These are phyloP conservation scores for Karalla daura DNA, from an alignment of 2,797 vertebrate genomes.

Conservation along the genomic window DNA sequence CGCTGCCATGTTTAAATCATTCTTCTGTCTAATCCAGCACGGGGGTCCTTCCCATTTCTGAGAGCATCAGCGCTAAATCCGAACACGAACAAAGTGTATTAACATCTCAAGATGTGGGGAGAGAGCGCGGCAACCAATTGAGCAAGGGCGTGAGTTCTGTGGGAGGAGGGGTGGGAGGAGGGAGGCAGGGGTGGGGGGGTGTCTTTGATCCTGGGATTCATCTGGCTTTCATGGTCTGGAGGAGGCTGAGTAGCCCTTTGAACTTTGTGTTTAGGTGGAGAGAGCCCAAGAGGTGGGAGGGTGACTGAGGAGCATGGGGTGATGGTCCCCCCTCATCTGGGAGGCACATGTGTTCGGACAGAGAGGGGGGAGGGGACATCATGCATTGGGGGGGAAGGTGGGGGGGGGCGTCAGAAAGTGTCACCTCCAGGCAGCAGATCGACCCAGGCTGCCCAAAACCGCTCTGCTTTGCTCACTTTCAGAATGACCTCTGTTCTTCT, in stretches of 20 bases:
- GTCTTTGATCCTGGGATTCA: constrained; percentile 87
- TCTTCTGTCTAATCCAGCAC: constrained; percentile 74
- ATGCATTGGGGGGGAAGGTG: too few relatives aligned
- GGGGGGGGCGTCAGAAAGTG: constrained; percentile 48
- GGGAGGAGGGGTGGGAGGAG: constrained; percentile 70
- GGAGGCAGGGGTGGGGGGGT: constrained; percentile 40
- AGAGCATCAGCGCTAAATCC: constrained; percentile 76
- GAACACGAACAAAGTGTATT: constrained; percentile 82
- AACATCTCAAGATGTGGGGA: constrained; percentile 85
- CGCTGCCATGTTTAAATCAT: constrained; percentile 77
- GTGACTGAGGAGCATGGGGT: constrained; percentile 75
- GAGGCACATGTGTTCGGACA: constrained; percentile 82
- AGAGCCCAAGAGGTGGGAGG: constrained; percentile 76
- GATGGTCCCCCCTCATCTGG: constrained; percentile 80
- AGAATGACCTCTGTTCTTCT: too few relatives aligned
- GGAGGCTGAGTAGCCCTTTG: constrained; percentile 86
- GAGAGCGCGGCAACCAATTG: constrained; percentile 75
- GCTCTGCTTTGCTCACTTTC: background rate
- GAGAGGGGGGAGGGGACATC: constrained; percentile 40
- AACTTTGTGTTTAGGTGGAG: constrained; percentile 87
- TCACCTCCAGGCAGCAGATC: constrained; percentile 34
- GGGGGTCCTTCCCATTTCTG: constrained; percentile 72
- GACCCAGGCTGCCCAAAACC: background rate
- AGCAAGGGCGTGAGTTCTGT: constrained; percentile 78
- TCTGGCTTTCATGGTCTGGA: constrained; percentile 88